Percentiles rank a stretch among this genome's conserved stretches.
Evolutionary conservation across 2,113 vertebrate species (phyloP).

Genomic region (Bujurquina vittata): DNA sequence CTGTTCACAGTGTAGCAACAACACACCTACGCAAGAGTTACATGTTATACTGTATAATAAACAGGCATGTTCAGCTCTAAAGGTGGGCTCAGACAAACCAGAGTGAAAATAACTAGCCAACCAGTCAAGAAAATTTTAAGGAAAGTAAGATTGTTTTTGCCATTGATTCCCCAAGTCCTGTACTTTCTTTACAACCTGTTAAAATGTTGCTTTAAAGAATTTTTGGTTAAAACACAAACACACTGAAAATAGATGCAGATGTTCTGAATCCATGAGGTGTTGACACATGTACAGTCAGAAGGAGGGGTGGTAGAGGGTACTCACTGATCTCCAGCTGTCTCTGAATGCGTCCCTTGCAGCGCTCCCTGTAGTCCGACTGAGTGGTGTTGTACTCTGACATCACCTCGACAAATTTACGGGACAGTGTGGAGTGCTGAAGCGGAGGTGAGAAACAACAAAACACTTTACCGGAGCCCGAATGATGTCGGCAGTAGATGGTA

Average conservation of each 20-base stretch:
- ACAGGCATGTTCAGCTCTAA: not conserved
- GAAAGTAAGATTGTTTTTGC: not conserved
- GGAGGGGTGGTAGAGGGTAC: constrained; percentile 53
- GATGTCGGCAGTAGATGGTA: not conserved
- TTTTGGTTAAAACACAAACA: not conserved
- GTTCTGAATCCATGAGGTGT: not conserved
- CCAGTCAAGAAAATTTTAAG: not conserved
- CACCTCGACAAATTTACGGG: constrained; percentile 93
- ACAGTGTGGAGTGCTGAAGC: constrained; percentile 89
- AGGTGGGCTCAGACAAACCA: constrained; percentile 3
- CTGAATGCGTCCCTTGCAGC: constrained; percentile 94
- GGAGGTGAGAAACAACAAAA: not conserved
- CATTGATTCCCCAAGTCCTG: not conserved
- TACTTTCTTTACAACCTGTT: not conserved
- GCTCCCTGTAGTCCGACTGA: constrained; percentile 93
- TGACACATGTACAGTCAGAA: not conserved
- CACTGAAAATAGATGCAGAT: not conserved
- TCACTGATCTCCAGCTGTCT: constrained; percentile 94
- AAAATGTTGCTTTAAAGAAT: not conserved
- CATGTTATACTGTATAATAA: not conserved
- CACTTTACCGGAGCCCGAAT: not conserved
- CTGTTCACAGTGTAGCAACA: not conserved
- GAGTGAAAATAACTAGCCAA: not conserved
- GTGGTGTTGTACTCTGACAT: constrained; percentile 95
- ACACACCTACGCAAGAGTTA: constrained; percentile 2